These are phyloP conservation scores for Aurelia aurita DNA, from an alignment of 30 jellyfish, hydroid and myxozoan genomes.

Conservation along the genomic window DNA sequence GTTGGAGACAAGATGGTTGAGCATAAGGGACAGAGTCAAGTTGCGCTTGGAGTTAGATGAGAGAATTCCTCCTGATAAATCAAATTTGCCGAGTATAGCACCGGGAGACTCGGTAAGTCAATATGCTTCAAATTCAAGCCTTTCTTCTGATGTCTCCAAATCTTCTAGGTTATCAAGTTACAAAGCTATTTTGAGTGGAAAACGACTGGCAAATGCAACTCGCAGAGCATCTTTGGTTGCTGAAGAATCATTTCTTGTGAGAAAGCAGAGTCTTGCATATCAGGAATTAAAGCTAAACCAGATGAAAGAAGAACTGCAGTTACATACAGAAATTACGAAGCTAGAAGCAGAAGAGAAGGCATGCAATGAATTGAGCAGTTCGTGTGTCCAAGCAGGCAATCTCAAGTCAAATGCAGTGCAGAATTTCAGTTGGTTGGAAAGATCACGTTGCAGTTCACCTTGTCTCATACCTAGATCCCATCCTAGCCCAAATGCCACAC, in stretches of 20 bases:
- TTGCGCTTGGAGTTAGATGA: slow-evolving; percentile 1
- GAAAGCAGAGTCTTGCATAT: background rate
- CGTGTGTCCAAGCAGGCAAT: too few relatives aligned
- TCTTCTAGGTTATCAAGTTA: background rate
- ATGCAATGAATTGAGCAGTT: background rate
- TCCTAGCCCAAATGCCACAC: too few relatives aligned
- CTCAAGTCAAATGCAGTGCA: too few relatives aligned
- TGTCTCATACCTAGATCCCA: too few relatives aligned
- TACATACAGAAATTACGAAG: slow-evolving; percentile 8
- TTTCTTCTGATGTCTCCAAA: background rate
- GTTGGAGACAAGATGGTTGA: background rate
- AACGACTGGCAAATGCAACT: background rate
- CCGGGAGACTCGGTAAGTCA: slow-evolving; percentile 41
- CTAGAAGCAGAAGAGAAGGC: slow-evolving; percentile 20
- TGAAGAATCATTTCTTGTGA: slow-evolving; percentile 11
- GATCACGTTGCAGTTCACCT: too few relatives aligned
- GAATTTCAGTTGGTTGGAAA: too few relatives aligned
- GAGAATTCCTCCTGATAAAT: slow-evolving; percentile 1
- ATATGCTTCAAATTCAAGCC: background rate
- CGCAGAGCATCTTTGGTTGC: slow-evolving; percentile 11
- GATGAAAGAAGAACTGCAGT: background rate
- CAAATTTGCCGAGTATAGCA: background rate
- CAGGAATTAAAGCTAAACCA: slow-evolving; percentile 7
- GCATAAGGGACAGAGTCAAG: slow-evolving; percentile 12
- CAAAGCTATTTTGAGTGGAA: background rate